These are phyloP conservation scores for Cancer borealis DNA, from an alignment of 2,888 invertebrate genomes.

Conservation along the genomic window DNA sequence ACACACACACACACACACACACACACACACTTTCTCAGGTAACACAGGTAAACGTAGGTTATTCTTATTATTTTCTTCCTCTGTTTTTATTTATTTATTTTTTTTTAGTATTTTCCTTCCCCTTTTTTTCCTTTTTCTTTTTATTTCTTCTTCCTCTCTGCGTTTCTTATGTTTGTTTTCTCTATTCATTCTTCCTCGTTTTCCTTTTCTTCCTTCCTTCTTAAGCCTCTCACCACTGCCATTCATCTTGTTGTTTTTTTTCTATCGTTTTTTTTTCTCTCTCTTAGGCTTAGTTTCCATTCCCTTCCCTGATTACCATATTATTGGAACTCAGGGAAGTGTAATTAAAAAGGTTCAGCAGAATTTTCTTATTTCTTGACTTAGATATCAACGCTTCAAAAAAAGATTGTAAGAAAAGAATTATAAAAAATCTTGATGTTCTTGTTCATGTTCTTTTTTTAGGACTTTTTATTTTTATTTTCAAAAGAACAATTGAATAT, in stretches of 20 bases:
- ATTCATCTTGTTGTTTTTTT: neutral
- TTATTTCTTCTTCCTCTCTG: neutral
- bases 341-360: neutral
- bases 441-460: no score
- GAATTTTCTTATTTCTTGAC: neutral
- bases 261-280: neutral
- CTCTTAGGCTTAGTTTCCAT: neutral
- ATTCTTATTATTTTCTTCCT: neutral
- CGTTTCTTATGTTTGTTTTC: neutral
- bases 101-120: neutral
- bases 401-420: neutral
- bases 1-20: no score
- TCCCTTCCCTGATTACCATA: conserved; percentile 7
- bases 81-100: neutral
- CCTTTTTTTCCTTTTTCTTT: neutral
- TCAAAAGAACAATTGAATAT: neutral
- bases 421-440: neutral
- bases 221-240: neutral
- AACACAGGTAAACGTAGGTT: neutral
- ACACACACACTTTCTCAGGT: neutral
- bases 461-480: neutral
- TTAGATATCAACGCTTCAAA: neutral
- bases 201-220: neutral
- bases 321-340: conserved; percentile 4
- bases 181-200: neutral